Percentiles rank a stretch among this genome's conserved stretches.
Conservation (phyloP, 2,113 vertebrate species). For the Vulpes ferrilata region DNA sequence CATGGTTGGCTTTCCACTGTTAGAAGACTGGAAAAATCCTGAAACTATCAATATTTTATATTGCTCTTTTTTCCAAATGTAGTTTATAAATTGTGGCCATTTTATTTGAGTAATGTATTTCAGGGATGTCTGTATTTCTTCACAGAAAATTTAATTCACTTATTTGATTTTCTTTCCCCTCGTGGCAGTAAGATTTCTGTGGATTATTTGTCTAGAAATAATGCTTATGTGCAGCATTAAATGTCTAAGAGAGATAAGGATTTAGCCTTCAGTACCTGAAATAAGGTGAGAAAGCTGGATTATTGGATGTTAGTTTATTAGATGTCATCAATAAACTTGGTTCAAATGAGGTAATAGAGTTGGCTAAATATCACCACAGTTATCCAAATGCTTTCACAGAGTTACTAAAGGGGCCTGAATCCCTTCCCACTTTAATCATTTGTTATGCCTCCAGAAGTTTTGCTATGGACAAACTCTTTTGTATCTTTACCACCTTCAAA, state of each 20-base stretch:
- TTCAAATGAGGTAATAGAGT: not conserved
- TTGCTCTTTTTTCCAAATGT: not conserved
- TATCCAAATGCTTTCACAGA: not conserved
- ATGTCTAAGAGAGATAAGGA: not conserved
- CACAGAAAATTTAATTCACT: not conserved
- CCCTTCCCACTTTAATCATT: not conserved
- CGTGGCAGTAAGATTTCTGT: not conserved
- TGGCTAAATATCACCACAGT: not conserved
- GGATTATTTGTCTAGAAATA: not conserved
- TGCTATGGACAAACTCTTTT: not conserved
- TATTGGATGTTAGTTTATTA: not conserved
- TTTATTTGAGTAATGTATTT: not conserved
- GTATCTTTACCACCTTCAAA: not conserved
- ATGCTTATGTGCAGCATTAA: not conserved
- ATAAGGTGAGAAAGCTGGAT: not conserved
- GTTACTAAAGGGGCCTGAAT: not conserved
- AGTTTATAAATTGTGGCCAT: not conserved
- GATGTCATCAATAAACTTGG: not conserved
- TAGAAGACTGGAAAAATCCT: not conserved
- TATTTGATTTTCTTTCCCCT: not conserved
- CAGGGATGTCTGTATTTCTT: slow-evolving; percentile 1
- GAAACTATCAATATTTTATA: not conserved
- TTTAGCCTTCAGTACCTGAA: not conserved
- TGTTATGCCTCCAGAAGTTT: not conserved
- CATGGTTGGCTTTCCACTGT: not conserved